Evolutionary conservation across 2,113 vertebrate species (phyloP).

Genomic region (Psilopsiagon aymara): DNA sequence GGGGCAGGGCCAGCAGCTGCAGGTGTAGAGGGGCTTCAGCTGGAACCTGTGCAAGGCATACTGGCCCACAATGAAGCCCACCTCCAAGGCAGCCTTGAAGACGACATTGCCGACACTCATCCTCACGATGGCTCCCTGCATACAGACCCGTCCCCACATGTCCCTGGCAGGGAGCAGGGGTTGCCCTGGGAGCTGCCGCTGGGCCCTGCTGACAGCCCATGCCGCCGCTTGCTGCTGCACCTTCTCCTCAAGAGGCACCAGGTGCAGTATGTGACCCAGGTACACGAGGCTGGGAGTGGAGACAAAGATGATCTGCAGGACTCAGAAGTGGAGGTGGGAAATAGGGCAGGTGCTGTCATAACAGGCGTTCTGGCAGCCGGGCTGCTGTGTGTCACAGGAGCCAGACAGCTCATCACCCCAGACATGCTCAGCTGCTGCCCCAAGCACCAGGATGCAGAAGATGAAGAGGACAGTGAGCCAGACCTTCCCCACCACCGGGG

Average conservation of each 20-base stretch:
- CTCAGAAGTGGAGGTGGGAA: slow-evolving; percentile 92
- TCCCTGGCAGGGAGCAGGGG: slow-evolving; percentile 66
- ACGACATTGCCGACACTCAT: slow-evolving; percentile 85
- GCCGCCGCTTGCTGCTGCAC: slow-evolving; percentile 45
- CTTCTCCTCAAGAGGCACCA: slow-evolving; percentile 87
- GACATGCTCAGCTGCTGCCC: slow-evolving; percentile 84
- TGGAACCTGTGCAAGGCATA: slow-evolving; percentile 86
- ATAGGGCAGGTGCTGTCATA: slow-evolving; percentile 90
- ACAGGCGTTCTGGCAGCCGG: slow-evolving; percentile 89
- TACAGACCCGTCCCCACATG: slow-evolving; percentile 73
- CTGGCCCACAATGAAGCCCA: slow-evolving; percentile 86
- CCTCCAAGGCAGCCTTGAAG: slow-evolving; percentile 88
- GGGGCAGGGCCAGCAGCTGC: slow-evolving; percentile 85
- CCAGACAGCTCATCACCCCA: slow-evolving; percentile 88
- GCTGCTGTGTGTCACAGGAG: slow-evolving; percentile 89
- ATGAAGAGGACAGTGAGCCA: slow-evolving; percentile 89
- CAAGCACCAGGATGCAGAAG: slow-evolving; percentile 88
- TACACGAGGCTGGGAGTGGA: slow-evolving; percentile 89
- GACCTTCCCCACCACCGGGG: slow-evolving; percentile 87
- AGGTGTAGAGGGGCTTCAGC: slow-evolving; percentile 87
- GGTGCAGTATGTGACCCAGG: slow-evolving; percentile 87
- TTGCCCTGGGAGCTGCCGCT: slow-evolving; percentile 64
- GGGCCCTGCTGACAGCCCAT: not conserved
- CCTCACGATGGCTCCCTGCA: slow-evolving; percentile 81
- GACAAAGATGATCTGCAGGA: slow-evolving; percentile 92